Evolutionary conservation across 2,888 invertebrate species (phyloP).

Genomic region (Cephus rjabovi): DNA sequence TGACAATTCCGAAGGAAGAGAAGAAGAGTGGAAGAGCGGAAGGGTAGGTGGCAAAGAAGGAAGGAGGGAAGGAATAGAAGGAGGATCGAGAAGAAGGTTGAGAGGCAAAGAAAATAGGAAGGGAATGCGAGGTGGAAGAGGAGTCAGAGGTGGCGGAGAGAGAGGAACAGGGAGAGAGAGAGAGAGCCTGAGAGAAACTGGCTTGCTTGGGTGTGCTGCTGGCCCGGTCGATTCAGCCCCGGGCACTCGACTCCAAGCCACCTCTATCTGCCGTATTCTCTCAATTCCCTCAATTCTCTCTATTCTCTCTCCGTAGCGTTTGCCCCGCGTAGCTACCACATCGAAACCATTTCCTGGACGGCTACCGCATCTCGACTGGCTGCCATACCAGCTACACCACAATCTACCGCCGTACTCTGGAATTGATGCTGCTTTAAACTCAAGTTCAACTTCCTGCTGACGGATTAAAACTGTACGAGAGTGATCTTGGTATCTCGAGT

Average conservation of each 20-base stretch:
- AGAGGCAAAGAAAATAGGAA: slow-evolving; percentile 13
- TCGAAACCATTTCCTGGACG: too few relatives aligned
- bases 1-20: slow-evolving; percentile 7
- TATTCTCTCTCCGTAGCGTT: slow-evolving; percentile 31
- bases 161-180: slow-evolving; percentile 25
- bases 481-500: too few relatives aligned
- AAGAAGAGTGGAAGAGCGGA: slow-evolving; percentile 20
- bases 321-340: too few relatives aligned
- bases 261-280: slow-evolving; percentile 63
- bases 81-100: slow-evolving; percentile 16
- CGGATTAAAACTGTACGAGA: too few relatives aligned
- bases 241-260: slow-evolving; percentile 65
- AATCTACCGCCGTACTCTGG: too few relatives aligned
- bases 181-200: slow-evolving; percentile 11
- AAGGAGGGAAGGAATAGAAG: slow-evolving; percentile 18
- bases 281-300: slow-evolving; percentile 48
- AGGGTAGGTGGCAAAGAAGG: slow-evolving; percentile 26
- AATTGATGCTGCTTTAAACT: too few relatives aligned
- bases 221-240: slow-evolving; percentile 65
- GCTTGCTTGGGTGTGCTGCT: slow-evolving; percentile 50
- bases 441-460: too few relatives aligned
- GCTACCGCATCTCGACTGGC: too few relatives aligned
- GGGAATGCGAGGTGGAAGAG: slow-evolving; percentile 28
- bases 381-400: too few relatives aligned
- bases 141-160: slow-evolving; percentile 31